Conservation (phyloP, 2,888 invertebrate species). For the Eupithecia exiguata region DNA sequence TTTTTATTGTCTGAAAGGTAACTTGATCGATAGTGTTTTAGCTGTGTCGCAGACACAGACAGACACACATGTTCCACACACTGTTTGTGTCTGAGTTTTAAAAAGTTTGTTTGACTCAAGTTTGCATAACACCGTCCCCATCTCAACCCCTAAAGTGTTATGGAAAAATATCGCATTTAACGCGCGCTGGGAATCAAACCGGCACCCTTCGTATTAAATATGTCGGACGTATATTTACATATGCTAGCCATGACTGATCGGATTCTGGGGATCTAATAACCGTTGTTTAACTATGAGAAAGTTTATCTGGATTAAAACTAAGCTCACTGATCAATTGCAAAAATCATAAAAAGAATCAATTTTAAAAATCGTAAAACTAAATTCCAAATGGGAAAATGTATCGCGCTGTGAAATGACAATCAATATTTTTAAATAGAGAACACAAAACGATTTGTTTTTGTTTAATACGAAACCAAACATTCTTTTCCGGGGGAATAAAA, state of each 20-base stretch:
- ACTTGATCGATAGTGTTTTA: no score
- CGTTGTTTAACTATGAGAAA: constrained; percentile 1
- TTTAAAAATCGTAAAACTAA: not conserved
- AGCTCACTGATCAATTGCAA: not conserved
- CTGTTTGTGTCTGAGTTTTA: not conserved
- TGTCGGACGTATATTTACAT: constrained; percentile 71
- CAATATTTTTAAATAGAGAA: no score
- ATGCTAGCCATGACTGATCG: constrained; percentile 52
- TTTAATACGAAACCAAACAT: no score
- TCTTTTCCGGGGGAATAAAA: no score
- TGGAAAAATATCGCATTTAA: constrained; percentile 82
- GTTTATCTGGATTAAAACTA: not conserved
- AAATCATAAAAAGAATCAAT: no score
- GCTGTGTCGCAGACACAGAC: no score
- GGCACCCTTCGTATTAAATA: constrained; percentile 67
- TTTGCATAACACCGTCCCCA: constrained; percentile 57
- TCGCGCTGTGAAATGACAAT: no score
- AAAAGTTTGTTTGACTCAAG: not conserved
- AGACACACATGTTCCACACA: not conserved
- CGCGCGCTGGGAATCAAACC: constrained; percentile 59
- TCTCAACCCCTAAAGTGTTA: constrained; percentile 68
- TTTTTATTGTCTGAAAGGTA: no score
- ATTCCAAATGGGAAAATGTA: no score
- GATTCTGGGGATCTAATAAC: constrained; percentile 43
- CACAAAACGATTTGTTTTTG: no score